A percentile compares a stretch with the other conserved stretches of the same genome.
phyloP scores from a whole-genome alignment of 2,113 vertebrate species.

The Semicossyphus pulcher region DNA sequence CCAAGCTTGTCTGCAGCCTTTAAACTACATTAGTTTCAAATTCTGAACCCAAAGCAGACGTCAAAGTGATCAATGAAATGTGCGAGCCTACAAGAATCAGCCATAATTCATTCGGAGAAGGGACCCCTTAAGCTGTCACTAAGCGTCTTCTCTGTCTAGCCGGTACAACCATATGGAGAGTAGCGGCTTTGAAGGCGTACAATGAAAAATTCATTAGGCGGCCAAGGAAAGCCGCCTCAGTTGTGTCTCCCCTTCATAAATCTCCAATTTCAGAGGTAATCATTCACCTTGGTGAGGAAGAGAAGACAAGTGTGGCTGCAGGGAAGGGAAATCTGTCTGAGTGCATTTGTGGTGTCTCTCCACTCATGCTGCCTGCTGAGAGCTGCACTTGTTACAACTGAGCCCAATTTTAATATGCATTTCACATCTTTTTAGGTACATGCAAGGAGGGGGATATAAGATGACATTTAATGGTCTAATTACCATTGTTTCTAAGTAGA shows the following conservation, averaged over 20 bases:
- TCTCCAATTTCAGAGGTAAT: slow-evolving; percentile 49
- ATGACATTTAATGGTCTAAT: too few relatives aligned
- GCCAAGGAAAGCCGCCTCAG: slow-evolving; percentile 17
- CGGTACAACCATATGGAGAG: slow-evolving; percentile 35
- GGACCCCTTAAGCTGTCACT: slow-evolving; percentile 49
- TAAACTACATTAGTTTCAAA: slow-evolving; percentile 30
- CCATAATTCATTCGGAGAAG: slow-evolving; percentile 56
- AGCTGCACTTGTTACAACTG: slow-evolving; percentile 16
- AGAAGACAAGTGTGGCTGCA: slow-evolving; percentile 9
- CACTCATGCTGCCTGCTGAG: slow-evolving; percentile 13
- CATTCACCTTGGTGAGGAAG: slow-evolving; percentile 46
- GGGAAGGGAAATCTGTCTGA: slow-evolving; percentile 23
- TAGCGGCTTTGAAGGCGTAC: slow-evolving; percentile 29
- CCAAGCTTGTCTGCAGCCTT: slow-evolving; percentile 30
- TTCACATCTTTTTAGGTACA: neutral
- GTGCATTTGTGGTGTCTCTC: slow-evolving; percentile 9
- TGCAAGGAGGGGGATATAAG: neutral
- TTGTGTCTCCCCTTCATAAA: slow-evolving; percentile 51
- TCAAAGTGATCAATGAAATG: slow-evolving; percentile 65
- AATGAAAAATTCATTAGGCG: slow-evolving; percentile 56
- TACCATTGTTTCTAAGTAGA: too few relatives aligned
- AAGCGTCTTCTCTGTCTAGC: slow-evolving; percentile 41
- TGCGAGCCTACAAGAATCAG: slow-evolving; percentile 39
- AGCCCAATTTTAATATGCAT: slow-evolving; percentile 5
- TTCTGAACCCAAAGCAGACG: slow-evolving; percentile 19